Evolutionary conservation across 2,113 vertebrate species (phyloP).

Genomic region (Pelobates fuscus): DNA sequence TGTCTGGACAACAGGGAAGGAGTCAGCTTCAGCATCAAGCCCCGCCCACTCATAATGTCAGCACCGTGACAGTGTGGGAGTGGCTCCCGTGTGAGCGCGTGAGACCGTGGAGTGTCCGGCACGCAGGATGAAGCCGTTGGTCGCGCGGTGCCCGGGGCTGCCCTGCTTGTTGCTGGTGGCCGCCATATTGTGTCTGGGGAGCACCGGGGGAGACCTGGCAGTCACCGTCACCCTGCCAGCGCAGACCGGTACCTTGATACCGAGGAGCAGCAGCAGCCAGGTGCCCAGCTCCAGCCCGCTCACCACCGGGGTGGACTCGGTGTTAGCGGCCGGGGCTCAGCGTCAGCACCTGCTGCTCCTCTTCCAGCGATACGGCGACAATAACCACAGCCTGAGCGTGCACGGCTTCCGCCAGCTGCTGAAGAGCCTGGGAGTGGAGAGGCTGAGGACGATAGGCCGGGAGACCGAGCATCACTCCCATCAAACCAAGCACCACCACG

Average conservation of each 20-base stretch:
- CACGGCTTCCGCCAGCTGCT: constrained; percentile 84
- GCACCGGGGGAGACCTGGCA: constrained; percentile 6
- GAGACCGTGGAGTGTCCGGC: background rate
- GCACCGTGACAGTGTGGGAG: background rate
- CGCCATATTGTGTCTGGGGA: background rate
- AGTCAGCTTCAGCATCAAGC: background rate
- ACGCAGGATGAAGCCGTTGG: background rate
- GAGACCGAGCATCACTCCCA: constrained; percentile 21
- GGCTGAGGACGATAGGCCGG: constrained; percentile 52
- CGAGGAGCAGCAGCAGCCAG: background rate
- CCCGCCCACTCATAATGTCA: background rate
- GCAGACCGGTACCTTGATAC: background rate
- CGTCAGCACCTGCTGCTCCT: constrained; percentile 84
- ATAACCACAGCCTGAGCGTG: constrained; percentile 81
- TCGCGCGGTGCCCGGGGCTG: background rate
- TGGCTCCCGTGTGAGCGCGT: background rate
- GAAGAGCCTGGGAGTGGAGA: constrained; percentile 81
- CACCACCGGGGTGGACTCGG: background rate
- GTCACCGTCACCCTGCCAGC: constrained; percentile 12
- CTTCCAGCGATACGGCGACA: constrained; percentile 88
- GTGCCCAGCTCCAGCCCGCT: background rate
- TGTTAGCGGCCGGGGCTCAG: constrained; percentile 70
- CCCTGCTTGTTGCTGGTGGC: background rate
- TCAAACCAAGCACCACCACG: constrained; percentile 34
- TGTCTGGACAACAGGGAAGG: too few relatives aligned